These are phyloP conservation scores for Eulacestoma nigropectus DNA, from an alignment of 2,113 vertebrate species.

Conservation along the genomic window DNA sequence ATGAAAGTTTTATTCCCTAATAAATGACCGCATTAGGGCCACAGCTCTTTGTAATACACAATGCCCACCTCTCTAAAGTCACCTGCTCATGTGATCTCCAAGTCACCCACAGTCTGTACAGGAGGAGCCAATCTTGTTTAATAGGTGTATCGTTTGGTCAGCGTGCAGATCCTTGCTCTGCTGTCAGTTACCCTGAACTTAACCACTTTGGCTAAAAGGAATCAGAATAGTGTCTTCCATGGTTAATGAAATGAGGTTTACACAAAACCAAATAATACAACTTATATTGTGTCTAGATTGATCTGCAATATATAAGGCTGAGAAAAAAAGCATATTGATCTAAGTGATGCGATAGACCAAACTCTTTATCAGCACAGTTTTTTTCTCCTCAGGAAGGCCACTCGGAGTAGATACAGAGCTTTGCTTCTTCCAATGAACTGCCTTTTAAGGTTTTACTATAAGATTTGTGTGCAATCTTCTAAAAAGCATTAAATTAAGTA, in stretches of 20 bases:
- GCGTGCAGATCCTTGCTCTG: background rate
- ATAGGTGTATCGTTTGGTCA: accelerated
- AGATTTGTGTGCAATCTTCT: background rate
- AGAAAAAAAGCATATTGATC: background rate
- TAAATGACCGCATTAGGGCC: background rate
- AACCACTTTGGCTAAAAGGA: background rate
- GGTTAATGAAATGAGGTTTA: background rate
- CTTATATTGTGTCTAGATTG: background rate
- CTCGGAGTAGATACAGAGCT: background rate
- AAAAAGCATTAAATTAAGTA: background rate
- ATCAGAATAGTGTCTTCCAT: background rate
- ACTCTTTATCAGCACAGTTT: background rate
- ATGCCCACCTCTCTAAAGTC: background rate
- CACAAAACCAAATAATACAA: background rate
- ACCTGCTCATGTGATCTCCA: background rate
- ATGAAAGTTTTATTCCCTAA: background rate
- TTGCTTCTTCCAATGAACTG: background rate
- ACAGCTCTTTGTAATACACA: background rate
- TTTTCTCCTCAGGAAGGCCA: background rate
- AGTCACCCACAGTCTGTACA: background rate
- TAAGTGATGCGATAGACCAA: background rate
- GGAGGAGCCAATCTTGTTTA: background rate
- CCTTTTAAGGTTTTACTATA: background rate
- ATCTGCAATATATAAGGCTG: background rate
- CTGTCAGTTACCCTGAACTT: background rate